Evolutionary conservation across 2,888 invertebrate species (phyloP).

Genomic region (Lucinisca nassula): DNA sequence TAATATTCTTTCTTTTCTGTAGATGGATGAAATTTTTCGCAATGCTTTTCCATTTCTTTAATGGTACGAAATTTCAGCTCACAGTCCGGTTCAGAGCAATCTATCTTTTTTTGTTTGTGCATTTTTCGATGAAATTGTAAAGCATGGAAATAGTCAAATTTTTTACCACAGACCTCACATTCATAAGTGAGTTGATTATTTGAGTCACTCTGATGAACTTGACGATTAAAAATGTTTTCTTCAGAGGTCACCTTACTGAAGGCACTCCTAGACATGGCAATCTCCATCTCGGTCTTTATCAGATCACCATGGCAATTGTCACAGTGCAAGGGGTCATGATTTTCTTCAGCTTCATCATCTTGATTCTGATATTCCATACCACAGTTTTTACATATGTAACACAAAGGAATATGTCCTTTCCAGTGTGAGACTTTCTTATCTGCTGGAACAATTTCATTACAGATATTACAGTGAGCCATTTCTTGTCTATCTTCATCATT

Average conservation of each 20-base stretch:
- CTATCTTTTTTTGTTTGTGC: constrained; percentile 63
- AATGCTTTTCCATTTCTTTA: constrained; percentile 69
- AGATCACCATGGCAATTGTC: constrained; percentile 50
- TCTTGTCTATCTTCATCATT: constrained; percentile 76
- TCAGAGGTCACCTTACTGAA: neutral
- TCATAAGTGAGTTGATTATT: constrained; percentile 30
- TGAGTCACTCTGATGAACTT: neutral
- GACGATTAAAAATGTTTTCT: neutral
- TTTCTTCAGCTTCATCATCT: neutral
- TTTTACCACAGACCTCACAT: constrained; percentile 71
- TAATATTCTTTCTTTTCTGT: constrained; percentile 68
- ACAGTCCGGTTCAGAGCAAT: constrained; percentile 64
- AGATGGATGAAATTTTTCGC: constrained; percentile 58
- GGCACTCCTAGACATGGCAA: neutral
- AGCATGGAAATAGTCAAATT: constrained; percentile 66
- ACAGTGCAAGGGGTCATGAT: constrained; percentile 49
- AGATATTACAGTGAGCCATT: constrained; percentile 80
- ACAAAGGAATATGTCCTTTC: constrained; percentile 68
- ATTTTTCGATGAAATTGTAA: constrained; percentile 69
- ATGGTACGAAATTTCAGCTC: constrained; percentile 61
- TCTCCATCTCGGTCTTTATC: constrained; percentile 27
- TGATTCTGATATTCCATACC: constrained; percentile 51
- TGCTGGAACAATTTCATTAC: constrained; percentile 78
- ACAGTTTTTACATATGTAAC: constrained; percentile 68
- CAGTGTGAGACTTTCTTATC: constrained; percentile 77